Evolutionary conservation across 2,888 invertebrate species (phyloP).

Genomic region (Tryphoninae sp.): DNA sequence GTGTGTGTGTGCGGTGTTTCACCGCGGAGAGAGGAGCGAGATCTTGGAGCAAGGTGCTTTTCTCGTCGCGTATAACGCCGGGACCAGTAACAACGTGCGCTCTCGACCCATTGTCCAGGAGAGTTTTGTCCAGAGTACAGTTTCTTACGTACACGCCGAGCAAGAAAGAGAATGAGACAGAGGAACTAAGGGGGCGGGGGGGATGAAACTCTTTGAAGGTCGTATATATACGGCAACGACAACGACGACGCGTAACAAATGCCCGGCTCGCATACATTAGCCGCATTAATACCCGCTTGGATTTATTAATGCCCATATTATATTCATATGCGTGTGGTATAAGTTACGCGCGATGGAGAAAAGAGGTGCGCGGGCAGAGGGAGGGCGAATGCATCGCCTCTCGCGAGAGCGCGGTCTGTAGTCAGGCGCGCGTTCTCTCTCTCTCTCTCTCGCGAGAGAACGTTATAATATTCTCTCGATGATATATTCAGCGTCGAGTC

Average conservation of each 20-base stretch:
- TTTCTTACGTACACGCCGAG: conserved; percentile 47
- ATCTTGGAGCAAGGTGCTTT: conserved; percentile 53
- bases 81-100: conserved; percentile 58
- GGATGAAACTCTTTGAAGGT: conserved; percentile 42
- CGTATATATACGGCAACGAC: conserved; percentile 71
- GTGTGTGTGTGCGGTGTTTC: conserved; percentile 23
- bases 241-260: conserved; percentile 78
- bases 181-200: no score
- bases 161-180: neutral
- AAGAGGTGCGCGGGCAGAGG: conserved; percentile 27
- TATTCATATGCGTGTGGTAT: conserved; percentile 74
- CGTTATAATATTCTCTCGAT: conserved; percentile 68
- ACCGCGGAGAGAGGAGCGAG: conserved; percentile 36
- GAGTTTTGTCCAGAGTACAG: conserved; percentile 53
- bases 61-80: conserved; percentile 48
- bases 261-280: conserved; percentile 78
- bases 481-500: conserved; percentile 77
- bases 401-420: conserved; percentile 50
- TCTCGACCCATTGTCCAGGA: conserved; percentile 55
- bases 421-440: conserved; percentile 54
- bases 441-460: conserved; percentile 52
- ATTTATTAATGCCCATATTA: conserved; percentile 80
- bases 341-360: conserved; percentile 62
- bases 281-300: conserved; percentile 78
- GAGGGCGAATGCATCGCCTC: conserved; percentile 53